Base-by-base conservation (phyloP, 2,888 invertebrate genomes). In the Hypomecis atomaria region DNA sequence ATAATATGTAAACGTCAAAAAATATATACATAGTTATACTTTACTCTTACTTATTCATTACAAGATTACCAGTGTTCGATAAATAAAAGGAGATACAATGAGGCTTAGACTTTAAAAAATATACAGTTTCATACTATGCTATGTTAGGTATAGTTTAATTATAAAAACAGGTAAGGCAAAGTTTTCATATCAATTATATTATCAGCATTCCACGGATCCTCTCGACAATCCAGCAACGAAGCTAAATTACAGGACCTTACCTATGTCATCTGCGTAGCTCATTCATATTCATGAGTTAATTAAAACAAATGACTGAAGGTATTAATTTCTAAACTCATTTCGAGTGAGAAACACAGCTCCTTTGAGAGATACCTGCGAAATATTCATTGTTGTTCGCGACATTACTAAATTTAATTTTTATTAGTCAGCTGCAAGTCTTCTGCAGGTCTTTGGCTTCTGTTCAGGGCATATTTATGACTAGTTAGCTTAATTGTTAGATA, bases 211-310 rank as follows among this genome's bases (percentile, higher is more conserved):
- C 23, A 11, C 34, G 34, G 37, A 42, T 59, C 37, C 23, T 34
- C 38, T 40, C 48, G 47, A 36, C 52, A 65, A 23, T 43, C 11
- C 65, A 42, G 7, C 23, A 23, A 48, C 63, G 73, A 75, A 78
- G 79, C 76, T 77, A 74, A 79, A 78, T 79, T 75, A 76, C 66
- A 65, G 43, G 53, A 71, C 75, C 73, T 77, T 78, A 74, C 81
- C 76, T 81, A 76, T 81, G 79, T 82, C 83, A 82, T 79, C 78
- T 81, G 79, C 75, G 78, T 72, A 71, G 62, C 73, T 79, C 79
- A 84, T 87, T 74, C 79, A 86, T 87, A 87, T 87, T 87, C 85
- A 87, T 83, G 81, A 83, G 66, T 81, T 85, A 85, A 87, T 88
- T 87, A 86, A 84, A 86, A 85, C 83, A 82, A 87, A 88, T 81